phyloP scores from a whole-genome alignment of 2,888 invertebrate genomes.

The Apeira syringaria region DNA sequence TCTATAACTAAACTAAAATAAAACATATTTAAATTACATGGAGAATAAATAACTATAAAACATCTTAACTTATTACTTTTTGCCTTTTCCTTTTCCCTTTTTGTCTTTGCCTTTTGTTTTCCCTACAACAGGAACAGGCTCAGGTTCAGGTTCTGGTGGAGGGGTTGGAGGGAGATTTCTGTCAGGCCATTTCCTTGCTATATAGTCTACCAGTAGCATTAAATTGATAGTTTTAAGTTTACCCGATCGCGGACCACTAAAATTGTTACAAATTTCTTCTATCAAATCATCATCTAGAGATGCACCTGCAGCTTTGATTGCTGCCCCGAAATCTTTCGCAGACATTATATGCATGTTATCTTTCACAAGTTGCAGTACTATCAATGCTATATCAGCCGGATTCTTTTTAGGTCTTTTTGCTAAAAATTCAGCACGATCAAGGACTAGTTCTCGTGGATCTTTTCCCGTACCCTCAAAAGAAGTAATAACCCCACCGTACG shows the following conservation, averaged over 20 bases:
- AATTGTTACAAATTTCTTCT: conserved; percentile 44
- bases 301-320: conserved; percentile 34
- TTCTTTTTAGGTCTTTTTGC: conserved; percentile 44
- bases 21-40: neutral
- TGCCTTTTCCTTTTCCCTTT: conserved; percentile 12
- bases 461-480: conserved; percentile 33
- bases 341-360: conserved; percentile 38
- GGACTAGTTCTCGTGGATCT: conserved; percentile 51
- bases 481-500: conserved; percentile 45
- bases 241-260: conserved; percentile 42
- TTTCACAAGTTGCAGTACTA: conserved; percentile 47
- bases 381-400: conserved; percentile 49
- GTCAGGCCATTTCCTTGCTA: conserved; percentile 63
- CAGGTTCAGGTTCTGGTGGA: conserved; percentile 39
- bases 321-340: conserved; percentile 39
- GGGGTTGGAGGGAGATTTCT: conserved; percentile 54
- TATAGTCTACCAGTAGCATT: conserved; percentile 45
- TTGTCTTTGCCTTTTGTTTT: conserved; percentile 18
- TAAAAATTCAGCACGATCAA: conserved; percentile 54
- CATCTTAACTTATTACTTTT: neutral
- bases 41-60: neutral
- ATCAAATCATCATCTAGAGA: conserved; percentile 47
- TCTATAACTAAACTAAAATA: neutral
- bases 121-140: neutral
- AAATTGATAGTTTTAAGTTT: conserved; percentile 52